These are phyloP conservation scores for Girardinus metallicus DNA, from an alignment of 2,797 vertebrate species.

Conservation along the genomic window DNA sequence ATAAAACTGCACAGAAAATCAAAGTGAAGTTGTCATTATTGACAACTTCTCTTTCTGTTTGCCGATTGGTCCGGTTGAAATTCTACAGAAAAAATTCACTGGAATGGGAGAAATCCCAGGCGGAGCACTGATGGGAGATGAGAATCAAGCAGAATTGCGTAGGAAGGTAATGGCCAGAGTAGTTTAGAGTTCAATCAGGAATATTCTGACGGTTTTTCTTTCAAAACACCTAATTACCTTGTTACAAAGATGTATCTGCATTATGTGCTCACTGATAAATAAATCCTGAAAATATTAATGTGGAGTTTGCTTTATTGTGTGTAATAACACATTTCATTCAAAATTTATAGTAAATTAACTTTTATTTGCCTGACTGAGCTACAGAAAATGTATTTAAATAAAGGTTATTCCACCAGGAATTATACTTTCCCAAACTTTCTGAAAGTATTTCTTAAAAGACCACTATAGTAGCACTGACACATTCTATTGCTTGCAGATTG, in stretches of 20 bases:
- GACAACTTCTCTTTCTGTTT: too few species aligned
- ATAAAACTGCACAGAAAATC: too few species aligned
- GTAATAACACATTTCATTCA: neutral
- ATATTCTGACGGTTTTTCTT: neutral
- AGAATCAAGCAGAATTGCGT: too few species aligned
- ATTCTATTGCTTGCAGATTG: constrained; percentile 11
- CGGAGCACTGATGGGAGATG: too few species aligned
- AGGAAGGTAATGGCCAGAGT: too few species aligned
- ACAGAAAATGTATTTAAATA: neutral
- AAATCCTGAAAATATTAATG: neutral
- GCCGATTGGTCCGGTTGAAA: too few species aligned
- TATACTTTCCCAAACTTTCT: neutral
- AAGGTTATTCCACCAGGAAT: neutral
- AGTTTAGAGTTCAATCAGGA: too few species aligned
- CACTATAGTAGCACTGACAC: neutral
- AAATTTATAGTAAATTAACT: neutral
- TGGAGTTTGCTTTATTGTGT: neutral
- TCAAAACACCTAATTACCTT: neutral
- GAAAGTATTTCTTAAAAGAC: neutral
- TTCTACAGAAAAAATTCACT: too few species aligned
- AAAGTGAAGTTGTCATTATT: too few species aligned
- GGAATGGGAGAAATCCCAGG: too few species aligned
- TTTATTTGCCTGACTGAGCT: neutral
- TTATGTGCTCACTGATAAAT: neutral
- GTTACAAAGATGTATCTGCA: neutral